A percentile compares a stretch with the other conserved stretches of the same genome.
phyloP scores from a whole-genome alignment of 1,140 invertebrate species.

The Cylas formicarius region DNA sequence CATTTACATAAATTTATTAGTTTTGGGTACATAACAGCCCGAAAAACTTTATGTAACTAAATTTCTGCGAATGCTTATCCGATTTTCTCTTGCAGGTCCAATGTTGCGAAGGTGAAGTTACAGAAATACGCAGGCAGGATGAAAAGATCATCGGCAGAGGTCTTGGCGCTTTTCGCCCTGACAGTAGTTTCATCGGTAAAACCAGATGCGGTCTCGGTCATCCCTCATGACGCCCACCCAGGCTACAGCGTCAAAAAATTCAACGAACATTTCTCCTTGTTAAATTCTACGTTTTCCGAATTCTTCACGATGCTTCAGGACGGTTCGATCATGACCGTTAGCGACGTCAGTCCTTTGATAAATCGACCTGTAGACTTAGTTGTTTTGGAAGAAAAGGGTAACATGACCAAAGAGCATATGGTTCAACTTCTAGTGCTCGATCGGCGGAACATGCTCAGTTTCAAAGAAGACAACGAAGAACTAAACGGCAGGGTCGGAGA shows the following conservation, averaged over 20 bases:
- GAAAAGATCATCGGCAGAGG: conserved; percentile 16
- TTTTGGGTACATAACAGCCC: no score
- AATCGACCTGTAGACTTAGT: conserved; percentile 72
- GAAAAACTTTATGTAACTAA: no score
- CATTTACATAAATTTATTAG: no score
- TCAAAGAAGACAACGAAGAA: conserved; percentile 61
- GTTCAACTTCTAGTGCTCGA: conserved; percentile 77
- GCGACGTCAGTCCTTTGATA: conserved; percentile 70
- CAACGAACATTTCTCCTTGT: conserved; percentile 54
- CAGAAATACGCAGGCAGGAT: neutral
- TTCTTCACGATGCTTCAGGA: conserved; percentile 83
- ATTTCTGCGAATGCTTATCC: no score
- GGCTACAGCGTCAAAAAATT: conserved; percentile 78
- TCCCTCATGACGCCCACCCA: conserved; percentile 76
- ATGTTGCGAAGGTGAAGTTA: conserved; percentile 23
- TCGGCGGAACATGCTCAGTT: conserved; percentile 68
- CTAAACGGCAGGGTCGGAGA: conserved; percentile 54
- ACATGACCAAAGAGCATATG: conserved; percentile 69
- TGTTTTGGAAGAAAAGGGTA: conserved; percentile 70
- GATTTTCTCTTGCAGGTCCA: conserved; percentile 3
- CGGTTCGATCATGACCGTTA: conserved; percentile 83
- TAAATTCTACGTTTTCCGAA: conserved; percentile 70
- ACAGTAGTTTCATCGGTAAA: conserved; percentile 11
- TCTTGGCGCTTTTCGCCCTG: conserved; percentile 19
- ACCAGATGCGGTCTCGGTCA: conserved; percentile 47